phyloP scores from a whole-genome alignment of 1,140 invertebrate species.

The Pissodes strobi region DNA sequence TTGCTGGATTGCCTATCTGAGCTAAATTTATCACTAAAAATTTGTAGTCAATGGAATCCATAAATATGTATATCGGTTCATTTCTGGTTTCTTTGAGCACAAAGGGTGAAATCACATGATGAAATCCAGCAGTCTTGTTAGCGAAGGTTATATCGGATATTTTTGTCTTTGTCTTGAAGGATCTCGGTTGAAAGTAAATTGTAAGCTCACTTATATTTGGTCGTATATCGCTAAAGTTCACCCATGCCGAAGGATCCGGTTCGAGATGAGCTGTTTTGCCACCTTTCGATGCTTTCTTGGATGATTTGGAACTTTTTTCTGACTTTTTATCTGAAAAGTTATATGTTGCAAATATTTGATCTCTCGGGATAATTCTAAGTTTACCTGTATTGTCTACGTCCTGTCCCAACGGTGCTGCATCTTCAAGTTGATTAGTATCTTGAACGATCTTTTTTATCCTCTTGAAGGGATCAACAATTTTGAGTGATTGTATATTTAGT shows the following conservation, averaged over 20 bases:
- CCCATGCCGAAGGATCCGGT: constrained; percentile 47
- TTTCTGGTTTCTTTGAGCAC: constrained; percentile 40
- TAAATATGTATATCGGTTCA: constrained; percentile 54
- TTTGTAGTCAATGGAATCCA: constrained; percentile 50
- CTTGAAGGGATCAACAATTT: constrained; percentile 24
- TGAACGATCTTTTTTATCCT: too few relatives aligned
- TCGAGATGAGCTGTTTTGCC: background rate
- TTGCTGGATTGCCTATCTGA: constrained; percentile 36
- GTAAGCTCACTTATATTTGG: constrained; percentile 41
- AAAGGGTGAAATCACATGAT: constrained; percentile 1
- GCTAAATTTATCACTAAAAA: constrained; percentile 51
- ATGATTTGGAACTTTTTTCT: constrained; percentile 25
- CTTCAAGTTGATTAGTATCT: too few relatives aligned
- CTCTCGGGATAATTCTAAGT: background rate
- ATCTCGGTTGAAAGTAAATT: constrained; percentile 51
- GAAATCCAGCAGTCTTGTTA: background rate
- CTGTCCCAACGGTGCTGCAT: too few relatives aligned
- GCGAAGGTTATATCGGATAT: constrained; percentile 43
- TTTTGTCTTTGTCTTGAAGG: constrained; percentile 40
- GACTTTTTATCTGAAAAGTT: constrained; percentile 21
- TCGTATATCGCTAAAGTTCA: constrained; percentile 50
- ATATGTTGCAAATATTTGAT: background rate
- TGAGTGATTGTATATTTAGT: constrained; percentile 24
- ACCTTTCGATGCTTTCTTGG: constrained; percentile 16
- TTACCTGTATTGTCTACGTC: background rate